Base-by-base conservation (phyloP, 2,888 invertebrate genomes). In the Chrysolina americana region DNA sequence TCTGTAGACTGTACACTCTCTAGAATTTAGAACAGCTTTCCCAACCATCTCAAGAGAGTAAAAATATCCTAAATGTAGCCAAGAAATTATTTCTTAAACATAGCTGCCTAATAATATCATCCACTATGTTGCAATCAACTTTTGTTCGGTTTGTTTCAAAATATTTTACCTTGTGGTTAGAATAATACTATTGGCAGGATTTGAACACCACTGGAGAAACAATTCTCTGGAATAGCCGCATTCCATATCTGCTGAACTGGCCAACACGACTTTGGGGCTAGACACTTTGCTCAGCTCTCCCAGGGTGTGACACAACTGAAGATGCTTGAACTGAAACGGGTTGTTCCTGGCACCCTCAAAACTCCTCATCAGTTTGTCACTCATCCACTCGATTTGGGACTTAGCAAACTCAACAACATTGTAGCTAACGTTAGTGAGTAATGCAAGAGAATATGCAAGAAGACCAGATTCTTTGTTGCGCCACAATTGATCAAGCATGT, bases 351-450 rank as follows among this genome's bases (percentile, higher is more conserved):
- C 95, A 0, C 95, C 83, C 87, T 97, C 96, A 86, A 97, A 96
- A 69, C 94, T 94, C 76, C 97, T 93, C 91, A 98, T 97, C 56
- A 99, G 89, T 86, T 98, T 99, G 85, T 99, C 99, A 86, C 98
- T 98, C 99, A 99, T 99, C 99, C 99, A 99, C 89, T 99, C 99
- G 80, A 99, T 98, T 91, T 95, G 98, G 0, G 98, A 98, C 87
- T 99, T 99, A 1, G 99, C 99, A 89, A 99, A 99, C 88, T 99
- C 99, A 1, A 99, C 96, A 0, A 99, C 99, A 86, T 99, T 99
- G 85, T 98, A 99, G 86, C 98, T 97, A 75, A 99, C 98, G 86
- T 99, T 98, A 82, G 96, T 99, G 1, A 99, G 89, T 71, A 99
- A 89, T 0, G 98, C 96, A 66, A 99, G 89, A 0, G 98, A 97